A percentile compares a stretch with the other conserved stretches of the same genome.
These are phyloP conservation scores for Geopemphigus sp. DNA, from an alignment of 1,140 invertebrate species.

Conservation along the genomic window DNA sequence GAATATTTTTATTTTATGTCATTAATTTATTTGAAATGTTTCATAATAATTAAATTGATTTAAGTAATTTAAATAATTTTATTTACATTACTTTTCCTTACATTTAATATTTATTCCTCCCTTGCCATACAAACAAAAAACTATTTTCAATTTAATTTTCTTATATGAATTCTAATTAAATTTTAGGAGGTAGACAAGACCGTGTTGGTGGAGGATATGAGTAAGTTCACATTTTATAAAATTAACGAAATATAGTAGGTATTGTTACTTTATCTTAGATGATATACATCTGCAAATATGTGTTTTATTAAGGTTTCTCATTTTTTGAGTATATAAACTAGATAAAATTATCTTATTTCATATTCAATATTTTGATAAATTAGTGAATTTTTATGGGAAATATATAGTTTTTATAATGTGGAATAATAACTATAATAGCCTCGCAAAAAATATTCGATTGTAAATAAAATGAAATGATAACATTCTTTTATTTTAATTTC, in stretches of 20 bases:
- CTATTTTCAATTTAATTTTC: too few relatives aligned
- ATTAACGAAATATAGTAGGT: neutral
- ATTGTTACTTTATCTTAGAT: neutral
- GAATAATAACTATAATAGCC: neutral
- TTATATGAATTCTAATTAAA: neutral
- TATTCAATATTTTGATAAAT: neutral
- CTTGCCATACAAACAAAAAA: too few relatives aligned
- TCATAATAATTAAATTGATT: too few relatives aligned
- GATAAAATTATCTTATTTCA: neutral
- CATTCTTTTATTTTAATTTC: neutral
- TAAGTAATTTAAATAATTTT: neutral
- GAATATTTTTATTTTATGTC: too few relatives aligned
- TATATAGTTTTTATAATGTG: neutral
- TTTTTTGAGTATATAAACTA: too few relatives aligned
- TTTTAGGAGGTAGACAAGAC: conserved; percentile 46
- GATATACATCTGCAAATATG: too few relatives aligned
- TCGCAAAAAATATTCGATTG: neutral
- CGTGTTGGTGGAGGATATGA: conserved; percentile 46
- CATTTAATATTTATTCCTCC: neutral
- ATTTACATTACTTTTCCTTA: neutral
- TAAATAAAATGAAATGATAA: neutral
- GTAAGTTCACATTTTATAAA: conserved; percentile 32
- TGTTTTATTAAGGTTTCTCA: too few relatives aligned
- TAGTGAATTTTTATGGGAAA: too few relatives aligned
- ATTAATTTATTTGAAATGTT: too few relatives aligned